Conservation (phyloP, 2,797 vertebrate species). For the Heterohyrax brucei region DNA sequence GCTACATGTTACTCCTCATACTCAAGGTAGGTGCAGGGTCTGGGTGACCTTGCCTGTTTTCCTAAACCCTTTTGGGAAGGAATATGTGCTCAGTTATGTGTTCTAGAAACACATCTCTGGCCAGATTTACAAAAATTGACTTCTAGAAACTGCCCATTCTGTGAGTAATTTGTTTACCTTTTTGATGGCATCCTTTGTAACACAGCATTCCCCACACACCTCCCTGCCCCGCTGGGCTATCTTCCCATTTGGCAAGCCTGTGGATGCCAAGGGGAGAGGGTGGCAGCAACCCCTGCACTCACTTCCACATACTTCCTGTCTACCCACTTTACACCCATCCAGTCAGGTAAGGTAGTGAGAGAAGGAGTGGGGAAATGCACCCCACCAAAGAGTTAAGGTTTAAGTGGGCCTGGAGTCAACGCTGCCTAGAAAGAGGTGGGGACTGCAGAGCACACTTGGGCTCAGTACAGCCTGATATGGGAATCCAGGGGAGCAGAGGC, state of each 20-base stretch:
- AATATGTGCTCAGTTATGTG: not conserved
- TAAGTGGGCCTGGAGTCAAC: not conserved
- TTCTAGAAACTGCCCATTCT: not conserved
- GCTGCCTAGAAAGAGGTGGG: not conserved
- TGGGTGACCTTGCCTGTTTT: not conserved
- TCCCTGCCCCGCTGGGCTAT: accelerated
- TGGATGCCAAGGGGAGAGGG: not conserved
- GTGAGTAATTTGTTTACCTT: not conserved
- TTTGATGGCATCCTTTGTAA: not conserved
- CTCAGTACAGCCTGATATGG: not conserved
- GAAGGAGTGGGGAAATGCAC: not conserved
- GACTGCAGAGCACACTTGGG: not conserved
- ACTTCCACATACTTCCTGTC: not conserved
- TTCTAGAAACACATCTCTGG: conserved; percentile 20
- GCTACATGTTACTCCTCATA: not conserved
- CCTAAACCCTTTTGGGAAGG: not conserved
- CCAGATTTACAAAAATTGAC: not conserved
- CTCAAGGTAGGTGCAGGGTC: not conserved
- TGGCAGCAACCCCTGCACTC: not conserved
- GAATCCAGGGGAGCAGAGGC: not conserved
- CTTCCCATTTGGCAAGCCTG: not conserved
- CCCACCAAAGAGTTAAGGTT: not conserved
- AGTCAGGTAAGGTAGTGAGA: not conserved
- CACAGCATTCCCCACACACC: not conserved
- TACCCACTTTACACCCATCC: not conserved